Conservation (phyloP, 2,113 vertebrate genomes). For the Varanus salvator region DNA sequence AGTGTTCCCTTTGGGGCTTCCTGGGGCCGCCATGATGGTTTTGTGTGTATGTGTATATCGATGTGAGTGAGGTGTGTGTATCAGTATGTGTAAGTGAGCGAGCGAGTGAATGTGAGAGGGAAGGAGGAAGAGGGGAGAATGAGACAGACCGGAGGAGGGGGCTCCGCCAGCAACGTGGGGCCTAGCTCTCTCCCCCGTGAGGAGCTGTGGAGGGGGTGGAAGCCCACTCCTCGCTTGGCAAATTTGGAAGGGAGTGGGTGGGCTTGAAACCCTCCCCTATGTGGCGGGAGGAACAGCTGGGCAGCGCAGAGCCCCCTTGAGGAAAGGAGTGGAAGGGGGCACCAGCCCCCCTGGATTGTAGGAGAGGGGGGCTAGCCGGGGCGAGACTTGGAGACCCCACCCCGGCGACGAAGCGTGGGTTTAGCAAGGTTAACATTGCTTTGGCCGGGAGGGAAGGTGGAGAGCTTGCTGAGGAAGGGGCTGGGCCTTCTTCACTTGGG, state of each 20-base stretch:
- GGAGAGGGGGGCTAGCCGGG: background rate
- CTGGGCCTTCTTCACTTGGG: background rate
- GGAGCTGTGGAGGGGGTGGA: background rate
- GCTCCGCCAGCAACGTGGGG: conserved; percentile 1
- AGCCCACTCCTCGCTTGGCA: background rate
- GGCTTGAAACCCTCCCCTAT: conserved; percentile 2
- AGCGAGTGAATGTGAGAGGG: conserved; percentile 6
- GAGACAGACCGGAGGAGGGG: background rate
- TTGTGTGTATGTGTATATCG: conserved; percentile 24
- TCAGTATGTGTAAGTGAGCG: conserved; percentile 23
- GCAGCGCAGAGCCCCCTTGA: conserved; percentile 25
- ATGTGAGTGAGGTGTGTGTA: conserved; percentile 18
- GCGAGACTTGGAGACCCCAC: background rate
- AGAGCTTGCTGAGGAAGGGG: too few relatives aligned
- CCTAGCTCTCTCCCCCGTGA: background rate
- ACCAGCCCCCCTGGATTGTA: background rate
- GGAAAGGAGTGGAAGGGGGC: background rate
- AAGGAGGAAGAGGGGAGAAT: conserved; percentile 13
- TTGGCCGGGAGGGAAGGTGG: background rate
- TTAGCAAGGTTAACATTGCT: background rate
- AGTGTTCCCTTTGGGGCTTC: conserved; percentile 10
- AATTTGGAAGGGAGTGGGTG: conserved; percentile 6
- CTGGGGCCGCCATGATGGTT: conserved; percentile 38
- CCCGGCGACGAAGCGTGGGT: background rate
- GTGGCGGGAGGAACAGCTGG: conserved; percentile 26